These are phyloP conservation scores for Platypus cylindrus DNA, from an alignment of 2,888 invertebrate genomes.

Conservation along the genomic window DNA sequence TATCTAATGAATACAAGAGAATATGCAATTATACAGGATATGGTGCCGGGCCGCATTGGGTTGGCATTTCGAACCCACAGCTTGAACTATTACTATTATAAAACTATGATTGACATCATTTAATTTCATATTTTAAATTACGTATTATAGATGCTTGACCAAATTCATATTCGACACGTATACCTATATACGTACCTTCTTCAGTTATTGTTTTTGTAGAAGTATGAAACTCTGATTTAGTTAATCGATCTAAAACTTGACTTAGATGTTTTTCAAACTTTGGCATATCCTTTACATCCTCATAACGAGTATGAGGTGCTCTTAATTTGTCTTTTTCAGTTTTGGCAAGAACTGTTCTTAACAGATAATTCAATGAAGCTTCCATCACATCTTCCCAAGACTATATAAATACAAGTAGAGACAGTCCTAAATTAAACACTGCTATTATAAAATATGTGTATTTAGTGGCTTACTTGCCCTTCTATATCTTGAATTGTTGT, in stretches of 20 bases:
- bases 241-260: conserved; percentile 30
- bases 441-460: background rate
- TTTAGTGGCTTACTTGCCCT: conserved; percentile 23
- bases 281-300: conserved; percentile 30
- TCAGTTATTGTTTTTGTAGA: conserved; percentile 2
- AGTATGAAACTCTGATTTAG: conserved; percentile 1
- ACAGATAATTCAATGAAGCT: conserved; percentile 49
- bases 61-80: too few species aligned
- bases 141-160: too few species aligned
- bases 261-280: conserved; percentile 32
- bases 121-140: too few species aligned
- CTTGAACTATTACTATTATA: too few species aligned
- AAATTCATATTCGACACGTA: too few species aligned
- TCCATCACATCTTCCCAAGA: conserved; percentile 72
- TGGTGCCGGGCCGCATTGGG: too few species aligned
- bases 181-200: too few species aligned
- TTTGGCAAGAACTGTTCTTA: conserved; percentile 50
- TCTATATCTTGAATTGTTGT: conserved; percentile 27
- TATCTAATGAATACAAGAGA: too few species aligned
- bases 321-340: conserved; percentile 50
- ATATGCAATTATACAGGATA: too few species aligned
- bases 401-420: conserved; percentile 33
- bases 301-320: conserved; percentile 38
- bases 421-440: background rate
- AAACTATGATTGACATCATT: too few species aligned